Conservation (phyloP, 2,888 invertebrate species). For the Drosophila macrospina region DNA sequence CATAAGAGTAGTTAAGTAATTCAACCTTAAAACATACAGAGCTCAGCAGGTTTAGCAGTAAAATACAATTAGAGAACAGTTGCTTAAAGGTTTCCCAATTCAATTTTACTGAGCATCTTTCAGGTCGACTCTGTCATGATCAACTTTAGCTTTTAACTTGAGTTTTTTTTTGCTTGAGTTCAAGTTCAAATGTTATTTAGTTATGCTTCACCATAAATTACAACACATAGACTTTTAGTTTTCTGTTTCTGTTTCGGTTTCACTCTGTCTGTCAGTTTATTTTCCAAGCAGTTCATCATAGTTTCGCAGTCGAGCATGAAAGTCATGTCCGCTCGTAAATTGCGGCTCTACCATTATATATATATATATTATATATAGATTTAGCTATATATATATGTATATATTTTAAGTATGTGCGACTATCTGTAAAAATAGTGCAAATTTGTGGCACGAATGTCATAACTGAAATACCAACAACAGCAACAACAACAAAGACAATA, state of each 20-base stretch:
- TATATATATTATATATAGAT: slow-evolving; percentile 10
- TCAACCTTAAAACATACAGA: not conserved
- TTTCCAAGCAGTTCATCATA: slow-evolving; percentile 57
- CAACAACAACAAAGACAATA: slow-evolving; percentile 30
- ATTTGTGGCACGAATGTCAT: slow-evolving; percentile 72
- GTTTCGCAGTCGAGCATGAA: slow-evolving; percentile 73
- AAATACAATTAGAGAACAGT: not conserved
- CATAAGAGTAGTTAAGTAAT: not conserved
- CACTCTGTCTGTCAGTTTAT: not conserved
- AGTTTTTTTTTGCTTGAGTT: slow-evolving; percentile 47
- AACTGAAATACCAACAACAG: slow-evolving; percentile 51
- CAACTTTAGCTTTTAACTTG: slow-evolving; percentile 18
- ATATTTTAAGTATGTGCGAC: slow-evolving; percentile 27
- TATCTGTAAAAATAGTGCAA: slow-evolving; percentile 57
- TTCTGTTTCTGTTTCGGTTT: slow-evolving; percentile 20
- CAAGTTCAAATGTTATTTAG: slow-evolving; percentile 70
- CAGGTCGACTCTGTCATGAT: slow-evolving; percentile 12
- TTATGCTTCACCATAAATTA: slow-evolving; percentile 51
- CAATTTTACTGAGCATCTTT: slow-evolving; percentile 1
- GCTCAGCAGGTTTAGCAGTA: not conserved
- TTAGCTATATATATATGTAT: not conserved
- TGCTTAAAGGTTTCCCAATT: not conserved
- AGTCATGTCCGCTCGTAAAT: slow-evolving; percentile 78
- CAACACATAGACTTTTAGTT: slow-evolving; percentile 41
- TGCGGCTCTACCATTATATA: slow-evolving; percentile 40